Evolutionary conservation across 2,113 vertebrate species (phyloP).

Genomic region (Chlamydotis undulata): DNA sequence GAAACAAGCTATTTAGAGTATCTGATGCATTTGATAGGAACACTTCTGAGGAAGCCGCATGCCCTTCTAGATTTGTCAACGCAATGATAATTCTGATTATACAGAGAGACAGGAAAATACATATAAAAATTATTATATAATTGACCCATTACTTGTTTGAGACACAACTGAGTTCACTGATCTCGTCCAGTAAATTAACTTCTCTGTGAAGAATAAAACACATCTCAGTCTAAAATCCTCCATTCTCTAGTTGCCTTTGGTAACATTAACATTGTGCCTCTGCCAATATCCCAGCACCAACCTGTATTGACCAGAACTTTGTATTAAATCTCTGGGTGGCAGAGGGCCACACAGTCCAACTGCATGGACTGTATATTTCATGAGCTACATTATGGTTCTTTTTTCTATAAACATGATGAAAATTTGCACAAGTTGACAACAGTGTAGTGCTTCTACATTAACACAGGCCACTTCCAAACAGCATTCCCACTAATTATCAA

Average conservation of each 20-base stretch:
- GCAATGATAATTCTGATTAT: neutral
- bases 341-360: neutral
- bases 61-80: neutral
- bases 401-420: neutral
- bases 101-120: neutral
- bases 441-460: accelerated
- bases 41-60: neutral
- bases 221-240: neutral
- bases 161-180: neutral
- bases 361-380: neutral
- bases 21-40: neutral
- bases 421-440: neutral
- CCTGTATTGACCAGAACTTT: neutral
- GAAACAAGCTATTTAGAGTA: neutral
- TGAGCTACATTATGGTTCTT: neutral
- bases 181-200: neutral
- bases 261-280: neutral
- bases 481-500: neutral
- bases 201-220: neutral
- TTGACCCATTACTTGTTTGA: neutral
- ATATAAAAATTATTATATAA: neutral
- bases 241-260: neutral
- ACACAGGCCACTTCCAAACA: neutral
- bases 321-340: neutral
- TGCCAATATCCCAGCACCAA: neutral